Evolutionary conservation across 2,888 invertebrate species (phyloP), one percentile per base, ranked within the genome.

Genomic region (Lingula anatina): DNA sequence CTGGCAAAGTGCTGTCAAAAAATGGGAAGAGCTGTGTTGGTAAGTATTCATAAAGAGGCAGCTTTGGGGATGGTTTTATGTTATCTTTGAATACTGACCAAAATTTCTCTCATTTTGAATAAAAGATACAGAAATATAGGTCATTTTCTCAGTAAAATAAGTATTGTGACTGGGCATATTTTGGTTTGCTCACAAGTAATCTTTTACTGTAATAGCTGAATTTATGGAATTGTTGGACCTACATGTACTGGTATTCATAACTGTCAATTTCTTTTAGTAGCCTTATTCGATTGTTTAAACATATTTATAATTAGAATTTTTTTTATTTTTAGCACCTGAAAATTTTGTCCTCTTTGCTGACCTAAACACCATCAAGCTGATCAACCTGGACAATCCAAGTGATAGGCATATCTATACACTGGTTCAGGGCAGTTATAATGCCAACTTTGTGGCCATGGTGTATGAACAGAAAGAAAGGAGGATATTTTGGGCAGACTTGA

Each of bases 331-430:
- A 71, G 72, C 60, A 15, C 69, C 70, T 7, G 40, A 55, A 23
- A 64, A 65, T 40, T 68, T 71, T 45, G 44, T 70, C 38, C 44
- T 71, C 42, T 57, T 65, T 41, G 65, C 66, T 5, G 68, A 71
- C 51, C 53, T 68, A 48, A 66, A 64, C 49, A 64, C 62, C 5
- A 57, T 72, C 36, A 60, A 65, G 50, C 48, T 70, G 54, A 41
- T 66, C 12, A 61, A 61, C 27, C 57, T 70, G 36, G 66, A 65
- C 47, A 51, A 52, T 4, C 56, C 49, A 31, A 51, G 57, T 5
- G 57, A 65, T 42, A 44, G 45, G 2, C 43, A 42, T 23, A 53
- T 62, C 5, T 60, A 66, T 23, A 60, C 60, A 1, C 47, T 68
- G 7, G 46, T 62, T 23, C 55, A 64, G 47, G 66, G 65, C 12